These are phyloP conservation scores for Pao palembangensis DNA, from an alignment of 2,113 vertebrate genomes.

Conservation along the genomic window DNA sequence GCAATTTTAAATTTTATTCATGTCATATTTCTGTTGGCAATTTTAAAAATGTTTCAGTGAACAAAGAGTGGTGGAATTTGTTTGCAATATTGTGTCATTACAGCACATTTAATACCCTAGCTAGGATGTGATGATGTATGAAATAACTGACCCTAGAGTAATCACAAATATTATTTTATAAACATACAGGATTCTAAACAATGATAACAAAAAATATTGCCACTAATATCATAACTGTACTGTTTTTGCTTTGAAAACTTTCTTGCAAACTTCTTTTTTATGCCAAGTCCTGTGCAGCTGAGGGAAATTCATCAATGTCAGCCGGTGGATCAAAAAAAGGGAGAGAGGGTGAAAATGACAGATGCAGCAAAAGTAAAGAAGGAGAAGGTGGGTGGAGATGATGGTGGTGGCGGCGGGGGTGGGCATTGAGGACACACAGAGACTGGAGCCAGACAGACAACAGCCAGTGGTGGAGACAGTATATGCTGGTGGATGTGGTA, in stretches of 20 bases:
- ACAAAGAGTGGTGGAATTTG: too few species aligned
- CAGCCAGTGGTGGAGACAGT: slow-evolving; percentile 52
- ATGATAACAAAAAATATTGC: slow-evolving; percentile 38
- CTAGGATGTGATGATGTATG: too few species aligned
- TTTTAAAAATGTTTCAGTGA: too few species aligned
- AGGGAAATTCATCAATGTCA: slow-evolving; percentile 72
- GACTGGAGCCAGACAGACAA: slow-evolving; percentile 63
- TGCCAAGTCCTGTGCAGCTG: slow-evolving; percentile 56
- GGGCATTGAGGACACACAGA: slow-evolving; percentile 52
- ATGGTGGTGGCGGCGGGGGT: slow-evolving; percentile 60
- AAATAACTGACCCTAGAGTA: too few species aligned
- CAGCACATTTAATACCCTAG: too few species aligned
- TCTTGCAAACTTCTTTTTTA: slow-evolving; percentile 61
- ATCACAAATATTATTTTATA: slow-evolving; percentile 15
- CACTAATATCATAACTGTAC: slow-evolving; percentile 54
- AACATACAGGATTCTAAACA: slow-evolving; percentile 4
- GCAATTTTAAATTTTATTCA: too few species aligned
- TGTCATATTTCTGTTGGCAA: too few species aligned
- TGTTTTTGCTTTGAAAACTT: slow-evolving; percentile 63
- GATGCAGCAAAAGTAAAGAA: slow-evolving; percentile 65
- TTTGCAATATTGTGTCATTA: too few species aligned
- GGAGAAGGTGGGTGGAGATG: slow-evolving; percentile 62
- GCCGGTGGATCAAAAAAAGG: slow-evolving; percentile 65
- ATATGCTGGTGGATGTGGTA: slow-evolving; percentile 21
- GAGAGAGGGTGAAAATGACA: slow-evolving; percentile 63